Conservation (phyloP, 2,888 invertebrate species). For the Malthinus flaveolus region DNA sequence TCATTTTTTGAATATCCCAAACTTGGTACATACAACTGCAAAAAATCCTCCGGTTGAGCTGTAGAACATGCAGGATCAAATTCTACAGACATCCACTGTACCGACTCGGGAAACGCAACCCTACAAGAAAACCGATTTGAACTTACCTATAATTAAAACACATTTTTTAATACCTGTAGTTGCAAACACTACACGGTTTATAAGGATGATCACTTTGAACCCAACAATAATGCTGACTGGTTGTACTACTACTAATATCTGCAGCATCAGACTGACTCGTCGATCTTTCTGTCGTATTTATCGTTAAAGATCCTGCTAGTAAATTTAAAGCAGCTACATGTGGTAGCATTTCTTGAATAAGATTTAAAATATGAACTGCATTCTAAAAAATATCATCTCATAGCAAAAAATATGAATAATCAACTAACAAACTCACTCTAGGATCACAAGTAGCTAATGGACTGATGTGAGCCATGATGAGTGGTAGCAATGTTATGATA, state of each 20-base stretch:
- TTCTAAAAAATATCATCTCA: constrained; percentile 61
- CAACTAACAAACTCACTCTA: constrained; percentile 59
- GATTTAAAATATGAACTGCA: constrained; percentile 80
- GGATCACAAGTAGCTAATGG: constrained; percentile 82
- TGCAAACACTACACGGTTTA: constrained; percentile 82
- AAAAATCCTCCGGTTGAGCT: constrained; percentile 88
- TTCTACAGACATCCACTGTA: constrained; percentile 91
- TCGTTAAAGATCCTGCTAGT: constrained; percentile 48
- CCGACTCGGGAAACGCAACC: constrained; percentile 84
- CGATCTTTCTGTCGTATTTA: constrained; percentile 46
- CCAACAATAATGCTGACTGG: constrained; percentile 86
- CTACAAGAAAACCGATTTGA: constrained; percentile 49
- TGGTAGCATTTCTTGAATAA: constrained; percentile 87
- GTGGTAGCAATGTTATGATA: constrained; percentile 77
- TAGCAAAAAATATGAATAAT: not conserved
- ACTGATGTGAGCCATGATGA: constrained; percentile 82
- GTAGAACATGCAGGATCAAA: constrained; percentile 93
- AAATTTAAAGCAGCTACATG: constrained; percentile 86
- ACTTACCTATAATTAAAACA: not conserved
- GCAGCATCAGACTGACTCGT: constrained; percentile 39
- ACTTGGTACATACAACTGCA: constrained; percentile 71
- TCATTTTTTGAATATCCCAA: constrained; percentile 36
- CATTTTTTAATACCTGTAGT: constrained; percentile 66
- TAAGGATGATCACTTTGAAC: constrained; percentile 98
- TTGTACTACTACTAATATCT: constrained; percentile 58